Percentiles rank a stretch among this genome's conserved stretches.
These are phyloP conservation scores for Abrostola triplasia DNA, from an alignment of 2,888 invertebrate genomes.

Conservation along the genomic window DNA sequence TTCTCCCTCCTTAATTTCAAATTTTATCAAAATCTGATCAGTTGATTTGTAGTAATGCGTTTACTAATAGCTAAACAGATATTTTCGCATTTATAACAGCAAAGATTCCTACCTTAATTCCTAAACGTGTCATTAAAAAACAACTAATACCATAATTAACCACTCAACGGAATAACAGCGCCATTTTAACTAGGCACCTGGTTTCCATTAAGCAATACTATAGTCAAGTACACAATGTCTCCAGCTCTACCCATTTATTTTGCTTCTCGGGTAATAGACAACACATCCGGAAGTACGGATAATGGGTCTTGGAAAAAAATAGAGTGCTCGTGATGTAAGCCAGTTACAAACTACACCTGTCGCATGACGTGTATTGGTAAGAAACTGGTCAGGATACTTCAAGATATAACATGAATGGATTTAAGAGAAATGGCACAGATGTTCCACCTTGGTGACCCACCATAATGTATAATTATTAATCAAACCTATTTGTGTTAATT, in stretches of 20 bases:
- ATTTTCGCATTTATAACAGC: too few species aligned
- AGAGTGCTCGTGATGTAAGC: slow-evolving; percentile 53
- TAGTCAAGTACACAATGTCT: slow-evolving; percentile 39
- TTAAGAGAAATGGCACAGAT: too few species aligned
- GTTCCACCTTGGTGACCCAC: too few species aligned
- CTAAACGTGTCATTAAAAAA: slow-evolving; percentile 12
- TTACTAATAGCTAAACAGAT: too few species aligned
- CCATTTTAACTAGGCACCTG: slow-evolving; percentile 18
- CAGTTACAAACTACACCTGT: slow-evolving; percentile 55
- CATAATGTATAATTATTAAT: too few species aligned
- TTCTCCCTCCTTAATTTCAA: not conserved
- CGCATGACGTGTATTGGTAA: slow-evolving; percentile 34
- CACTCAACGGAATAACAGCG: slow-evolving; percentile 8
- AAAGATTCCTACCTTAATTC: too few species aligned
- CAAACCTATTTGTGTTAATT: too few species aligned
- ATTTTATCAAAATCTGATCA: not conserved
- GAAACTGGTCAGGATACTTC: slow-evolving; percentile 8
- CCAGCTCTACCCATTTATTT: slow-evolving; percentile 43
- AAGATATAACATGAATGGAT: too few species aligned
- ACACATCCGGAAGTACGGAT: slow-evolving; percentile 54
- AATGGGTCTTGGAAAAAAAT: slow-evolving; percentile 57
- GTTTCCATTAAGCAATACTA: slow-evolving; percentile 34
- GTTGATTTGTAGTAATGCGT: too few species aligned
- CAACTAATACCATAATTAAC: not conserved
- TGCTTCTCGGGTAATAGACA: slow-evolving; percentile 57